These are phyloP conservation scores for Luffia ferchaultella DNA, from an alignment of 2,888 invertebrate species.

Conservation along the genomic window DNA sequence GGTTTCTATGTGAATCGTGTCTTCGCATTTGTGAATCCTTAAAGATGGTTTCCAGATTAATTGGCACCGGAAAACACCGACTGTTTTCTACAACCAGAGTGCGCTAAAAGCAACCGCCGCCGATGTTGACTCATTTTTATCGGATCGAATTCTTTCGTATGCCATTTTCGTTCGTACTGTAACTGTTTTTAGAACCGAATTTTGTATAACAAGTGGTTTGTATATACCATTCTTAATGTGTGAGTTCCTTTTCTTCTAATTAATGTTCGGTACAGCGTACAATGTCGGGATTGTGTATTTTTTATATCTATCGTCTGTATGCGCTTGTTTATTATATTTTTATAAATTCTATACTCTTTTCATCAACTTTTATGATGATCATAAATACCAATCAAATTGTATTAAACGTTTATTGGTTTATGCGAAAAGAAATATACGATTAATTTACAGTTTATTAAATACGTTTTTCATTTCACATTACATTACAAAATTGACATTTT, in stretches of 20 bases:
- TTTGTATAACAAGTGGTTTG: not conserved
- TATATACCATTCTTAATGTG: not conserved
- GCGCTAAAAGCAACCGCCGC: slow-evolving; percentile 30
- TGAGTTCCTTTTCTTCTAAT: slow-evolving; percentile 37
- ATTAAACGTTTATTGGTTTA: too few species aligned
- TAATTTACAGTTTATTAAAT: too few species aligned
- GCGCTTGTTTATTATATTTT: too few species aligned
- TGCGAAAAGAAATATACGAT: too few species aligned
- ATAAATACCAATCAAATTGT: too few species aligned
- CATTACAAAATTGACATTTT: too few species aligned
- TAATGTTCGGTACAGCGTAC: slow-evolving; percentile 52
- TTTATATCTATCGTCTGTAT: slow-evolving; percentile 31
- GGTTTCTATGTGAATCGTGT: not conserved
- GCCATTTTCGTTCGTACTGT: not conserved
- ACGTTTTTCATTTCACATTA: too few species aligned
- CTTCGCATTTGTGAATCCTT: not conserved
- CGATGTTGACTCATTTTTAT: not conserved
- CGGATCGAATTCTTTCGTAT: not conserved
- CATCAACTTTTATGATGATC: too few species aligned
- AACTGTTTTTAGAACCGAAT: not conserved
- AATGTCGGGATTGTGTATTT: slow-evolving; percentile 50
- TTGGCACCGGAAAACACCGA: slow-evolving; percentile 24
- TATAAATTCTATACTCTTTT: too few species aligned
- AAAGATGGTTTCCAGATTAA: slow-evolving; percentile 18
- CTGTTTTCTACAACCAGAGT: slow-evolving; percentile 27